These are phyloP conservation scores for Nemotelus nigrinus DNA, from an alignment of 2,888 invertebrate species.

Conservation along the genomic window DNA sequence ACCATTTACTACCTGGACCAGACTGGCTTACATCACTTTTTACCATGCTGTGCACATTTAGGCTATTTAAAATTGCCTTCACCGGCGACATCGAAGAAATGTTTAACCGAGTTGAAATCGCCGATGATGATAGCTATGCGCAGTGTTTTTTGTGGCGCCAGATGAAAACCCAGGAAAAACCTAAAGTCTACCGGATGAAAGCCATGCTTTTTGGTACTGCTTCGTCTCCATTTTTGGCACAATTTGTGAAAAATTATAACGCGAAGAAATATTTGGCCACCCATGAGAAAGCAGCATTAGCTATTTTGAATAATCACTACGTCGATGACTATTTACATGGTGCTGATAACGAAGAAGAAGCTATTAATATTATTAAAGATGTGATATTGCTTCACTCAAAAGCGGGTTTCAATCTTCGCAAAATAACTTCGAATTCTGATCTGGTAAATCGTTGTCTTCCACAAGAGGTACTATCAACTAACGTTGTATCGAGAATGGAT, in stretches of 20 bases:
- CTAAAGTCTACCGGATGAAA: not conserved
- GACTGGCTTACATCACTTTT: too few relatives aligned
- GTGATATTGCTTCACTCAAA: not conserved
- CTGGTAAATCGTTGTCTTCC: not conserved
- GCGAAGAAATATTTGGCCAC: not conserved
- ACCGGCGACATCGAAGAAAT: not conserved
- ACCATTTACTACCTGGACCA: not conserved
- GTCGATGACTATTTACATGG: constrained; percentile 9
- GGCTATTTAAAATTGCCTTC: not conserved
- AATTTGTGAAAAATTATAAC: constrained; percentile 15
- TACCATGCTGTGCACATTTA: not conserved
- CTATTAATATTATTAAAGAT: not conserved
- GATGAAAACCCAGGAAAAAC: not conserved
- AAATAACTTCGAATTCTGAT: not conserved
- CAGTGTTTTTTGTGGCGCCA: constrained; percentile 11
- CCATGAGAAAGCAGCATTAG: not conserved
- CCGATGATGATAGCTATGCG: not conserved
- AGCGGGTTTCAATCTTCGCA: not conserved
- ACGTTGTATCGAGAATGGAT: not conserved
- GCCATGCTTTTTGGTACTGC: constrained; percentile 12
- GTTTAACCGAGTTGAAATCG: constrained; percentile 12
- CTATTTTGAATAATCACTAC: not conserved
- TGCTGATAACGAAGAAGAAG: not conserved
- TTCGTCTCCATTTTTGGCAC: constrained; percentile 6
- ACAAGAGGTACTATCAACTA: not conserved